Percentiles rank a stretch among this genome's conserved stretches.
These are phyloP conservation scores for Machimus rusticus DNA, from an alignment of 2,888 invertebrate genomes.

Conservation along the genomic window DNA sequence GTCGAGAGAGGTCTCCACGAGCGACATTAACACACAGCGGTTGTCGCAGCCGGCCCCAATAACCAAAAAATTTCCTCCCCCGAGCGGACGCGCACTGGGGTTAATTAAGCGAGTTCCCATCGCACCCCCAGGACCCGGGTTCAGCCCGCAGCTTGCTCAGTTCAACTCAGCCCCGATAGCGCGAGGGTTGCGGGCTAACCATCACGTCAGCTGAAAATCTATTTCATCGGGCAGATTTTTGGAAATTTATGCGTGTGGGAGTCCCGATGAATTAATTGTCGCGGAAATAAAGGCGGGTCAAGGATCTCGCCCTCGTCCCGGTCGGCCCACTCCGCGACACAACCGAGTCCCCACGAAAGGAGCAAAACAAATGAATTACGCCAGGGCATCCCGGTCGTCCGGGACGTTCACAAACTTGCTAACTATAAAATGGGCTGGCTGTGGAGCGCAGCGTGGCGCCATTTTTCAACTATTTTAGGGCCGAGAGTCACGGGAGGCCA, in stretches of 20 bases:
- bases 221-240: not conserved
- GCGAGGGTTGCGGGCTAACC: not conserved
- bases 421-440: slow-evolving; percentile 1
- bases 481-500: slow-evolving; percentile 18
- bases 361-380: slow-evolving; percentile 8
- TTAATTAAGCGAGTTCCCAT: slow-evolving; percentile 20
- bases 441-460: slow-evolving; percentile 21
- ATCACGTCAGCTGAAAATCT: not conserved
- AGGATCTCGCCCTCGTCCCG: not conserved
- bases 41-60: slow-evolving; percentile 11
- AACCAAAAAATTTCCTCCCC: slow-evolving; percentile 6
- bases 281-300: slow-evolving; percentile 6
- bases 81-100: not conserved
- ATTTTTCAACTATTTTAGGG: slow-evolving; percentile 25
- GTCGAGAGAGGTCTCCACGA: not conserved
- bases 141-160: not conserved
- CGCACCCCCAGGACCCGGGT: not conserved
- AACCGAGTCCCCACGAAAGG: not conserved
- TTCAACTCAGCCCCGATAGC: not conserved
- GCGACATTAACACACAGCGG: slow-evolving; percentile 27
- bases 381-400: not conserved
- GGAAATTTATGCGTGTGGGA: not conserved
- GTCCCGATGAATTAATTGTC: slow-evolving; percentile 8
- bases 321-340: not conserved
- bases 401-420: not conserved